These are phyloP conservation scores for Puntigrus tetrazona DNA, from an alignment of 2,113 vertebrate genomes.

Conservation along the genomic window DNA sequence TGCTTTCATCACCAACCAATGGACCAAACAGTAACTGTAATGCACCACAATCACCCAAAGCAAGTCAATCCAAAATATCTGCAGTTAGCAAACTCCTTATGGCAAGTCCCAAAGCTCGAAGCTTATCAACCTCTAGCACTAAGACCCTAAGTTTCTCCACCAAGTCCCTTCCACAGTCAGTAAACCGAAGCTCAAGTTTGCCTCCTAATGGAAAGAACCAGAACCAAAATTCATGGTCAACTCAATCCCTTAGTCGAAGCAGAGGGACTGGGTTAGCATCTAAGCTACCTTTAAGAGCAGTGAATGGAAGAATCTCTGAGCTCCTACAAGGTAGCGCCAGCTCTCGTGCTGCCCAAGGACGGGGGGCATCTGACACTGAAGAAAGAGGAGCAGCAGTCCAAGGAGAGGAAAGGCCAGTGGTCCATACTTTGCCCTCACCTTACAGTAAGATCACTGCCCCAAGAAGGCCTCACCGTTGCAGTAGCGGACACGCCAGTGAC, in stretches of 20 bases:
- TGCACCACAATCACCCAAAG: slow-evolving; percentile 81
- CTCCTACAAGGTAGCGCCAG: slow-evolving; percentile 84
- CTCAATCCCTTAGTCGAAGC: slow-evolving; percentile 91
- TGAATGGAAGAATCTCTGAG: slow-evolving; percentile 93
- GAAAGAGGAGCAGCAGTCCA: slow-evolving; percentile 61
- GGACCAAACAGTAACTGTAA: slow-evolving; percentile 68
- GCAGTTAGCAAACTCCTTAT: slow-evolving; percentile 94
- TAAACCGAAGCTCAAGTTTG: slow-evolving; percentile 86
- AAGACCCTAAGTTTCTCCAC: slow-evolving; percentile 96
- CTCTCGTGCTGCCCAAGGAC: slow-evolving; percentile 68
- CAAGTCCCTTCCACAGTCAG: slow-evolving; percentile 89
- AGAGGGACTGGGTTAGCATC: slow-evolving; percentile 82
- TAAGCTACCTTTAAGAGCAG: slow-evolving; percentile 88
- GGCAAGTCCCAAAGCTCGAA: slow-evolving; percentile 89
- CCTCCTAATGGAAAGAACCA: slow-evolving; percentile 80
- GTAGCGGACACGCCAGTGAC: slow-evolving; percentile 95
- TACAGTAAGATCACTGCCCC: slow-evolving; percentile 98
- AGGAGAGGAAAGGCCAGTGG: slow-evolving; percentile 78
- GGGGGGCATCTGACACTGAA: slow-evolving; percentile 70
- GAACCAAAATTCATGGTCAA: slow-evolving; percentile 84
- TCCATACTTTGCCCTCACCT: slow-evolving; percentile 89
- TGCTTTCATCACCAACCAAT: slow-evolving; percentile 77
- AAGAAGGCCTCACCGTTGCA: slow-evolving; percentile 90
- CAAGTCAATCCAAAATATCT: slow-evolving; percentile 88
- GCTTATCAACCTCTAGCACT: slow-evolving; percentile 89